These are phyloP conservation scores for Ischnus inquisitorius DNA, from an alignment of 2,888 invertebrate genomes.

Conservation along the genomic window DNA sequence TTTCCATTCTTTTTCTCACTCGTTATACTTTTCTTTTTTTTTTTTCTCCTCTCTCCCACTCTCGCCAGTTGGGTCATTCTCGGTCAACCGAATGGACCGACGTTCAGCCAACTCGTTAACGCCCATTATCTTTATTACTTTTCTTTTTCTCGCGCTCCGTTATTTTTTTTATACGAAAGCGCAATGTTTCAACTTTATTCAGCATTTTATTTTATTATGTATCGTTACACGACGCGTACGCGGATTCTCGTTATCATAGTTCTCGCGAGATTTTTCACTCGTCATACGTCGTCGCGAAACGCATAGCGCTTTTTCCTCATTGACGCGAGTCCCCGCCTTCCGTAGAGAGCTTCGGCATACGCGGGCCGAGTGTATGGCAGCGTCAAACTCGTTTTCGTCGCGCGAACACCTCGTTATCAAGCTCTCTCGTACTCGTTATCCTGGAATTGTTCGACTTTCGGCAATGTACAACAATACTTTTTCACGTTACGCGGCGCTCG, in stretches of 20 bases:
- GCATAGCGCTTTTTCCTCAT: neutral
- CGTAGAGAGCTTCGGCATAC: neutral
- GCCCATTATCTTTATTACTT: neutral
- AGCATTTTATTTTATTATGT: neutral
- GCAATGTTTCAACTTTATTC: neutral
- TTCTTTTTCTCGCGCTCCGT: neutral
- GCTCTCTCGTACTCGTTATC: slow-evolving; percentile 68
- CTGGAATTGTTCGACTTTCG: slow-evolving; percentile 69
- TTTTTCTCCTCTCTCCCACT: slow-evolving; percentile 6
- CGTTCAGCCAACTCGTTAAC: slow-evolving; percentile 16
- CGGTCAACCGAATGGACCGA: slow-evolving; percentile 25
- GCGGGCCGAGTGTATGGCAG: slow-evolving; percentile 5
- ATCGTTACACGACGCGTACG: neutral
- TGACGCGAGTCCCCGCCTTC: neutral
- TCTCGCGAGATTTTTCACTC: neutral
- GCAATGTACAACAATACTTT: slow-evolving; percentile 49
- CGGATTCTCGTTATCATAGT: slow-evolving; percentile 52
- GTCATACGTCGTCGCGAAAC: slow-evolving; percentile 16
- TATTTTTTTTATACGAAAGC: neutral
- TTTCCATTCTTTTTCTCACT: slow-evolving; percentile 45
- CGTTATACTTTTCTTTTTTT: slow-evolving; percentile 25
- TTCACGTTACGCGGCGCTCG: slow-evolving; percentile 39
- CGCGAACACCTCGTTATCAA: slow-evolving; percentile 70
- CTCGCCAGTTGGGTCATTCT: slow-evolving; percentile 24
- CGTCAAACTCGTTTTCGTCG: neutral